Evolutionary conservation across 2,797 vertebrate species (phyloP).

Genomic region (Vipera latastei): DNA sequence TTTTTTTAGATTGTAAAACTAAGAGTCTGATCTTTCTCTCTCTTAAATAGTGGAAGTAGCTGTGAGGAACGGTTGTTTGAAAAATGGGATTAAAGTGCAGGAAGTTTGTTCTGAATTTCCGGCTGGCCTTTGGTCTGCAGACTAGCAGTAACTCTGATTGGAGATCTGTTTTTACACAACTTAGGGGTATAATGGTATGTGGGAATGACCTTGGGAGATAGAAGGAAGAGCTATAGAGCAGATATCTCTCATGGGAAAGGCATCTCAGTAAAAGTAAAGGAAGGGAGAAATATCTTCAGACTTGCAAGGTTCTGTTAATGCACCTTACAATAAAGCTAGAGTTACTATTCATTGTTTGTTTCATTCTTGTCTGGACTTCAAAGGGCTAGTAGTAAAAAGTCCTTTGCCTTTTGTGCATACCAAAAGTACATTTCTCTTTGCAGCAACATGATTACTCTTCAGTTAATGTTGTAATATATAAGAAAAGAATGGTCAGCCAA

Average conservation of each 20-base stretch:
- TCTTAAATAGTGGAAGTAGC: background rate
- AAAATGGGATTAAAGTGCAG: background rate
- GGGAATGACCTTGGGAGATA: background rate
- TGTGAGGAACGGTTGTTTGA: background rate
- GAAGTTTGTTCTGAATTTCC: background rate
- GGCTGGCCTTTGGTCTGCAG: background rate
- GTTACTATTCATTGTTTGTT: background rate
- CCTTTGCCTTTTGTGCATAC: background rate
- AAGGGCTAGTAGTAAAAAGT: background rate
- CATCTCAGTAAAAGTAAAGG: background rate
- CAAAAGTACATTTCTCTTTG: background rate
- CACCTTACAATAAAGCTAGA: background rate
- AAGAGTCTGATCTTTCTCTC: background rate
- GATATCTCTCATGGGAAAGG: background rate
- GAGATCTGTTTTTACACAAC: background rate
- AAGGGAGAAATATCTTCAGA: background rate
- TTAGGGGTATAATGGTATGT: background rate
- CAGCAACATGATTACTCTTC: too few species aligned
- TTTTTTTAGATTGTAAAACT: background rate
- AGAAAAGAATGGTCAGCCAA: background rate
- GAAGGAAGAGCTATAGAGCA: background rate
- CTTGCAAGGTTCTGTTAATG: background rate
- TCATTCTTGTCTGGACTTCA: background rate
- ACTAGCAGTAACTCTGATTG: background rate
- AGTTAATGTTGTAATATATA: background rate